phyloP scores from a whole-genome alignment of 2,888 invertebrate genomes.

The Hypercompe scribonia region DNA sequence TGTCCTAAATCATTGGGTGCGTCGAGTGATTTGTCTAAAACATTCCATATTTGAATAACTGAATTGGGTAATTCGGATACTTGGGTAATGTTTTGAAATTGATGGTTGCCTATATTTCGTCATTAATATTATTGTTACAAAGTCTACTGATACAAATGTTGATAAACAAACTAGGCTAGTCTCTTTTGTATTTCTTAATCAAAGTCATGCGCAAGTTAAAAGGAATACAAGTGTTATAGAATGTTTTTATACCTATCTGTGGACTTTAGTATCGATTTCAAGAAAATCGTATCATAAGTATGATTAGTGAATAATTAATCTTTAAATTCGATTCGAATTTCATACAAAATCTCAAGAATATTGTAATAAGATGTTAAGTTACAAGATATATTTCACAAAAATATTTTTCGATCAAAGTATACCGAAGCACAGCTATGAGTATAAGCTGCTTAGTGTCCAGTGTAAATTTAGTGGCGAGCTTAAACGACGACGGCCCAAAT shows the following conservation, averaged over 20 bases:
- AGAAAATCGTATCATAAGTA: neutral
- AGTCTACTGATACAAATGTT: neutral
- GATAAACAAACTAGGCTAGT: neutral
- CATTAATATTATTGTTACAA: neutral
- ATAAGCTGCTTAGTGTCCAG: constrained; percentile 7
- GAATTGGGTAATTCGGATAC: neutral
- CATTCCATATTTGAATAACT: constrained; percentile 6
- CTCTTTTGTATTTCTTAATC: neutral
- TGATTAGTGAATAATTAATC: neutral
- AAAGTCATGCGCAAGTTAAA: too few relatives aligned
- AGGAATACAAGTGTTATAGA: too few relatives aligned
- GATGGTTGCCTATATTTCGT: neutral
- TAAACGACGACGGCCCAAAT: neutral
- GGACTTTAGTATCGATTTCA: too few relatives aligned
- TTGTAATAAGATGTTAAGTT: neutral
- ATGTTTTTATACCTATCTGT: too few relatives aligned
- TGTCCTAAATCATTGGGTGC: constrained; percentile 13
- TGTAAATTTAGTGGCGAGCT: constrained; percentile 5
- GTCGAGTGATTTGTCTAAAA: constrained; percentile 11
- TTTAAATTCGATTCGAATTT: neutral
- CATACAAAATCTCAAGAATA: neutral
- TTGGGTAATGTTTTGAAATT: neutral
- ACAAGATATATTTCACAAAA: neutral
- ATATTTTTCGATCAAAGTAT: neutral
- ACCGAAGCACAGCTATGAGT: neutral